phyloP scores from a whole-genome alignment of 2,797 vertebrate genomes.

The Numenius phaeopus region DNA sequence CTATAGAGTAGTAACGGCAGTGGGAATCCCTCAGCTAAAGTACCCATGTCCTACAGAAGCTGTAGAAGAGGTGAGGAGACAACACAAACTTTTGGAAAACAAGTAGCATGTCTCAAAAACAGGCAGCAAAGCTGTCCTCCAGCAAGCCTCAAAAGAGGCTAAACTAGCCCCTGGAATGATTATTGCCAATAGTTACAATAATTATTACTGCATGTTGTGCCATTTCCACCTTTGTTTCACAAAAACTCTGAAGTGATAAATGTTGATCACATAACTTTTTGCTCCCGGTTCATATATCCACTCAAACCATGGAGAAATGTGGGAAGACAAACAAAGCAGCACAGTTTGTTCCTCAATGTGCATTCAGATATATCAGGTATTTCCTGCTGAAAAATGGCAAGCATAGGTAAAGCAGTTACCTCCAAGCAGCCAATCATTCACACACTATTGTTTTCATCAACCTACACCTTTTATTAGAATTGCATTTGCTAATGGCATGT shows the following conservation, averaged over 20 bases:
- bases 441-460: neutral
- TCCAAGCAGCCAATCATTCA: neutral
- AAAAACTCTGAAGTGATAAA: neutral
- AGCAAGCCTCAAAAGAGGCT: neutral
- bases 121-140: neutral
- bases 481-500: neutral
- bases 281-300: neutral
- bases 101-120: neutral
- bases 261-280: neutral
- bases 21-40: neutral
- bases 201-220: neutral
- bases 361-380: neutral
- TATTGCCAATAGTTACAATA: neutral
- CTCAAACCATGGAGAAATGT: neutral
- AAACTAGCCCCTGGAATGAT: neutral
- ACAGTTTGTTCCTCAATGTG: neutral
- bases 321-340: neutral
- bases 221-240: neutral
- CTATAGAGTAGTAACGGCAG: accelerated
- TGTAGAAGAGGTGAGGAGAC: neutral
- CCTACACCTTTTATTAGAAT: neutral
- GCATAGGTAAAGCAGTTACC: neutral
- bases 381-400: neutral
- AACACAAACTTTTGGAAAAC: neutral
- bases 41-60: neutral